A percentile compares a stretch with the other conserved stretches of the same genome.
These are phyloP conservation scores for Acrocephalus arundinaceus DNA, from an alignment of 2,113 vertebrate species.

Conservation along the genomic window DNA sequence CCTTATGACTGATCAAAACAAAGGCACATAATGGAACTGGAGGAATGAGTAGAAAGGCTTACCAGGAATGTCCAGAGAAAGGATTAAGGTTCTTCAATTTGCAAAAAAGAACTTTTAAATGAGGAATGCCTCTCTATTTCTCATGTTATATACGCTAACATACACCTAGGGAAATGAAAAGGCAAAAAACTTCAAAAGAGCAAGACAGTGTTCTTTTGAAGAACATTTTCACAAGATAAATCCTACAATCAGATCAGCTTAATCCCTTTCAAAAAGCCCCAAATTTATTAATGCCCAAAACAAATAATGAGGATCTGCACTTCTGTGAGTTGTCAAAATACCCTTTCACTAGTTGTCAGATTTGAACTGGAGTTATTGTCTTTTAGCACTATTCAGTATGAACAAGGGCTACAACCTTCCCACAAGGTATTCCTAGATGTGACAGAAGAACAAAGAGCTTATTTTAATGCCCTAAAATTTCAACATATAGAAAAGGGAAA, in stretches of 20 bases:
- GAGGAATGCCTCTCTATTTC: background rate
- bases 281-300: background rate
- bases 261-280: background rate
- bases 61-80: background rate
- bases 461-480: slow-evolving; percentile 1
- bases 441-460: background rate
- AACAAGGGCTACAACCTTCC: background rate
- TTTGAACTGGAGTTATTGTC: background rate
- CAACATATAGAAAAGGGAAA: background rate
- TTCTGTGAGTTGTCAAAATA: background rate
- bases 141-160: background rate
- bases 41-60: background rate
- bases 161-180: background rate
- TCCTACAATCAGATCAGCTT: background rate
- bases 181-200: background rate
- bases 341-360: background rate
- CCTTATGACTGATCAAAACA: background rate
- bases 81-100: background rate
- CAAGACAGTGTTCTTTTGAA: background rate
- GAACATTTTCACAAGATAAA: background rate
- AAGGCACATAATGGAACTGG: background rate
- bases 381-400: background rate
- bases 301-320: background rate
- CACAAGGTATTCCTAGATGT: background rate
- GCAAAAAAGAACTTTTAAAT: background rate